phyloP scores from a whole-genome alignment of 2,113 vertebrate genomes.

The Leptobrachium leishanense region DNA sequence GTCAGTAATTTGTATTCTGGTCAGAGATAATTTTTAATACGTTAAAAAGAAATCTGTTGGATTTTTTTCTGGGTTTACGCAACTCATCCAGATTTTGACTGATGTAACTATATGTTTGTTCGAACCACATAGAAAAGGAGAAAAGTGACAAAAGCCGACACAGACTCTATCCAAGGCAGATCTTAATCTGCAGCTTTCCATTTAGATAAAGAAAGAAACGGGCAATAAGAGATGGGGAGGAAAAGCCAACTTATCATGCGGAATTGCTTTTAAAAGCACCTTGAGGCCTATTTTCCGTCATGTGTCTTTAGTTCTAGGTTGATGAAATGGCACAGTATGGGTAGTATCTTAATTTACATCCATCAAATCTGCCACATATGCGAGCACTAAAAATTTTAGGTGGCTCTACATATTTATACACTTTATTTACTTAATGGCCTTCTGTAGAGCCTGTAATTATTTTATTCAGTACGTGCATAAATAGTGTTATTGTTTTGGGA shows the following conservation, averaged over 20 bases:
- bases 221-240: conserved; percentile 11
- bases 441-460: no score
- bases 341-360: background rate
- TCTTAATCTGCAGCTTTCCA: background rate
- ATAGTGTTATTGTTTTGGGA: no score
- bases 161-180: conserved; percentile 13
- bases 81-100: background rate
- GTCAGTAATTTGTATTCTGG: conserved; percentile 32
- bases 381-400: no score
- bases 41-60: background rate
- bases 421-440: no score
- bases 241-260: conserved; percentile 3
- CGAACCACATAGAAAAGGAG: background rate
- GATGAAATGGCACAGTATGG: conserved; percentile 14
- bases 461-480: no score
- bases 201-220: conserved; percentile 17
- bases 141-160: background rate
- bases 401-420: no score
- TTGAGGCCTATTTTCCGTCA: conserved; percentile 10
- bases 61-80: background rate
- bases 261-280: conserved; percentile 28
- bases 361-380: no score
- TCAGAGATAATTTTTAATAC: background rate
- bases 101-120: conserved; percentile 8
- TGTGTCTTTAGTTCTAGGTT: conserved; percentile 12